A percentile compares a stretch with the other conserved stretches of the same genome.
These are phyloP conservation scores for Apodemia zela DNA, from an alignment of 2,888 invertebrate species.

Conservation along the genomic window DNA sequence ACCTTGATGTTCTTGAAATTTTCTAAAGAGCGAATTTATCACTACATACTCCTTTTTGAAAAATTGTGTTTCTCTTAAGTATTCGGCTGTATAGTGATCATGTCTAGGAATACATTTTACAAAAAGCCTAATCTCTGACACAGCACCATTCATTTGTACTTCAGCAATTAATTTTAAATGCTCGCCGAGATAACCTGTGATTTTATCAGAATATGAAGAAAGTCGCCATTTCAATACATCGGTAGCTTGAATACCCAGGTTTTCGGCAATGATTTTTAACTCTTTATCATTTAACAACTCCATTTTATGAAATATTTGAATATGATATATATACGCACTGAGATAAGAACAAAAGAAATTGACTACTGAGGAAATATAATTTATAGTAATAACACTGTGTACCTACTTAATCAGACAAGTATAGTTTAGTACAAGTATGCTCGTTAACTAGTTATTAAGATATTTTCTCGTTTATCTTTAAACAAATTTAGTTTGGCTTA, in stretches of 20 bases:
- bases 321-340: no score
- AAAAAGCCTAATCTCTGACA: slow-evolving; percentile 65
- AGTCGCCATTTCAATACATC: slow-evolving; percentile 41
- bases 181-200: slow-evolving; percentile 63
- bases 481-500: no score
- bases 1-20: slow-evolving; percentile 52
- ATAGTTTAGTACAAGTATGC: no score
- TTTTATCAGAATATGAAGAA: slow-evolving; percentile 48
- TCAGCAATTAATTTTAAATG: slow-evolving; percentile 52
- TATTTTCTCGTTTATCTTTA: no score
- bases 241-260: slow-evolving; percentile 39
- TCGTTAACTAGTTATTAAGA: no score
- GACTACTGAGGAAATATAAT: background rate
- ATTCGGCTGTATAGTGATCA: slow-evolving; percentile 65
- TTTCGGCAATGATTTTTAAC: slow-evolving; percentile 43
- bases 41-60: slow-evolving; percentile 60
- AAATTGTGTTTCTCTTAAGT: slow-evolving; percentile 50
- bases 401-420: background rate
- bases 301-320: slow-evolving; percentile 37
- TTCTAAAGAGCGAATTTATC: slow-evolving; percentile 51
- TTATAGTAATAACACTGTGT: background rate
- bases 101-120: slow-evolving; percentile 80
- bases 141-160: slow-evolving; percentile 36
- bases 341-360: no score
- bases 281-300: slow-evolving; percentile 46